A percentile compares a stretch with the other conserved stretches of the same genome.
Conservation (phyloP, 2,797 vertebrate genomes). For the Eleutherodactylus coqui region DNA sequence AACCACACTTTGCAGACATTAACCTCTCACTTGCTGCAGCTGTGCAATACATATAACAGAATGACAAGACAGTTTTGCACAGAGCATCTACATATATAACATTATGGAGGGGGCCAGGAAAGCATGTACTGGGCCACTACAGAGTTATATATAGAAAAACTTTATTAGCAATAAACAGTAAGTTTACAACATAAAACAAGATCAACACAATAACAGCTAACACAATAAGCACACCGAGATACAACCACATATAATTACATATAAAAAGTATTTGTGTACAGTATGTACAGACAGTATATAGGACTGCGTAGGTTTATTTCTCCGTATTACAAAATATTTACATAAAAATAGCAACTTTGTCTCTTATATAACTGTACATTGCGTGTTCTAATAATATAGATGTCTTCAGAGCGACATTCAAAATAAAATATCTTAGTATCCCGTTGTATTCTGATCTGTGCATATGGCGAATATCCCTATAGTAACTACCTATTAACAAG, state of each 20-base stretch:
- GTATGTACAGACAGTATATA: conserved; percentile 26
- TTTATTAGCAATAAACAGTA: neutral
- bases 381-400: neutral
- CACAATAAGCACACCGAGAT: neutral
- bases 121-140: no score
- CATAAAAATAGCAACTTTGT: conserved; percentile 29
- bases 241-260: neutral
- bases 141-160: neutral
- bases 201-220: neutral
- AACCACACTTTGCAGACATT: no score
- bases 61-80: no score
- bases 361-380: neutral
- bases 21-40: no score
- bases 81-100: no score
- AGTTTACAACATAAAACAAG: neutral
- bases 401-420: neutral
- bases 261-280: conserved; percentile 3
- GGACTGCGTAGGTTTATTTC: neutral
- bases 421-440: neutral
- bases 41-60: no score
- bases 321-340: conserved; percentile 36
- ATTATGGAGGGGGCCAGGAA: no score
- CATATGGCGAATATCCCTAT: neutral
- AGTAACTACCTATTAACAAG: neutral
- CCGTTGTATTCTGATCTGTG: neutral